Evolutionary conservation across 2,888 invertebrate species (phyloP), one percentile per base, ranked within the genome.

Genomic region (Macrophya alboannulata): DNA sequence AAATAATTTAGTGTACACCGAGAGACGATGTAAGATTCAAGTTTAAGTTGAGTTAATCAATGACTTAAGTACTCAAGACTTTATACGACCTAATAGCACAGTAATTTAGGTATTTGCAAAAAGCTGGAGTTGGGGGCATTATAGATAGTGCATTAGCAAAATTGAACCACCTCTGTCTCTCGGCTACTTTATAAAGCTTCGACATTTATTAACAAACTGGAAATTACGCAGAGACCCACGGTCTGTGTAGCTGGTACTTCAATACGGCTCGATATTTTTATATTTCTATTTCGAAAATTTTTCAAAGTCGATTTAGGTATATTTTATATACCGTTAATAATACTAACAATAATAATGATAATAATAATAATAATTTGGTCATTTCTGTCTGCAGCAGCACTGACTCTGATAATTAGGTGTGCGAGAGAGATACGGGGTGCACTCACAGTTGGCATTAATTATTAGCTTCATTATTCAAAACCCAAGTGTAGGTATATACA

Each of bases 101-200:
- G 25, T 21, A 25, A 10, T 31, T 17, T 15, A 31, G 37, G 86
- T 86, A 40, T 59, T 74, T 59, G 62, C 71, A 74, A 71, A 55
- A 76, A n/a, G 25, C 8, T 15, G 40, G n/a, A 48, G 15, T 43
- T 45, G 48, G 51, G 10, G 81, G 8, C 74, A 31, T 31, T 12
- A 15, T 48, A 74, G 25, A 48, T 84, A 87, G 90, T 91, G 90
- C 92, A 92, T 92, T 92, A 92, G 90, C 88, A 91, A 92, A 92
- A 92, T 92, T 92, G 92, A 92, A 92, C 71, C 40, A 40, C 71
- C 40, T 37, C n/a, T 55, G 55, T n/a, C 37, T 37, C n/a, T 71
- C n/a, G 40, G 15, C 17, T 71, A 71, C n/a, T 71, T 71, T 9
- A 40, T 9, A n/a, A n/a, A 71, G 37, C 71, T 71, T 62, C 25